Base-by-base conservation (phyloP, 37 sponge, comb jelly and placozoan genomes). In the Lycopodina hypogea region DNA sequence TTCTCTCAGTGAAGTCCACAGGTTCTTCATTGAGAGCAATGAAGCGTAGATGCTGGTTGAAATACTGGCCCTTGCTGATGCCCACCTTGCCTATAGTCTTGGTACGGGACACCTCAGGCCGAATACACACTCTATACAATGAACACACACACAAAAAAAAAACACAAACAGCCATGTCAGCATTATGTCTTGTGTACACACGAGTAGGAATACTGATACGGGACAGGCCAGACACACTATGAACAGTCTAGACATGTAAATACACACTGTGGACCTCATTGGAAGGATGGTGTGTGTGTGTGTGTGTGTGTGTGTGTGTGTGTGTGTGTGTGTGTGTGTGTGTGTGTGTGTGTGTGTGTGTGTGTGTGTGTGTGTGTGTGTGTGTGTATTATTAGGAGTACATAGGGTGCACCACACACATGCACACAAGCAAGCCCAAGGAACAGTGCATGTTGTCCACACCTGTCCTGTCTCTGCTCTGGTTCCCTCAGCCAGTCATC, bases 401-500 rank as follows among this genome's bases (percentile, higher is more conserved):
- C n/a, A n/a, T n/a, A n/a, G n/a, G n/a, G n/a, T n/a, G n/a, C n/a
- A n/a, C n/a, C n/a, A 45, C 48, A 45, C 48, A 45, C 48, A 45
- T 45, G 9, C 48, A 45, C 9, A 45, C 48, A 45, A 4, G 9
- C 8, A 12, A 9, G 4, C 48, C 48, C 48, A 45, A 12, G 48
- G 48, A 4, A 45, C 48, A 45, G 4, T n/a, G n/a, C 4, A 45
- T 45, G 48, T 12, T 4, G 48, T 45, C 48, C 48, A 45, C 48
- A 84, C 90, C 90, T 77, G 62, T 51, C 84, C 56, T 93, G 87
- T 38, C 97, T 74, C 59, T 90, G 92, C 14, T 62, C 78, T 0
- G 92, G 81, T n/a, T 90, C 89, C 45, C 97, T 75, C 94, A 96
- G 78, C 97, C 97, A 96, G 75, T 96, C 97, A 57, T 96, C 97